Base-by-base conservation (phyloP, 2,888 invertebrate species). In the Dolomedes plantarius region DNA sequence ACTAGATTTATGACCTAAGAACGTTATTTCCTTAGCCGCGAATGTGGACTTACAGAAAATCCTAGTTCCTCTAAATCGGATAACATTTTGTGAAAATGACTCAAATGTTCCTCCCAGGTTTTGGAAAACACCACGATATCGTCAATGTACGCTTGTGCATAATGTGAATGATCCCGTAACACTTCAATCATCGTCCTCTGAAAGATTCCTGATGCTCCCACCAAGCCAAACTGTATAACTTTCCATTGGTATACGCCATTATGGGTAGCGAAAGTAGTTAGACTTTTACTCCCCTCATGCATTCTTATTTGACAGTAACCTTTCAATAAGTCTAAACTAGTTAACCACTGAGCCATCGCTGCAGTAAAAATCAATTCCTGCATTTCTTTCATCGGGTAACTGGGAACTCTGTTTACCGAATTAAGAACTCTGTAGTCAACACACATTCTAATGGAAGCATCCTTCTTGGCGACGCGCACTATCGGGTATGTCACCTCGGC, bases 281-380 rank as follows among this genome's bases (percentile, higher is more conserved):
- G 27, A 0, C 5, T 2, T 23, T 39, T 64, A 28, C 36, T n/a
- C 13, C 13, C 19, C 16, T 74, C 39, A 16, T 71, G 11, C 71
- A 78, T 69, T 39, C 7, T 39, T 5, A 78, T 78, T 36, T 62
- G 71, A 23, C 36, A 71, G 36, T 78, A 36, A 0, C 71, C 71
- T 27, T 56, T 36, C 28, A 9, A 23, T 13, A 62, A 29, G 27
- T 69, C 68, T 23, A 68, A 32, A 50, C 68, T 46, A 6, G 68
- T 77, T 50, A 77, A 67, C 29, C 27, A 77, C 7, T 77, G 9
- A 9, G 68, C 68, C 19, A 1, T 46, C 31, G 77, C 46, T 31
- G 68, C 67, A 23, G 29, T 77, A 41, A 77, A 77, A 9, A 67
- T 19, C 23, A 77, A 19, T 23, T 67, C 50, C 19, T 77, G 50